phyloP scores from a whole-genome alignment of 2,113 vertebrate genomes.

The Pagrus major region DNA sequence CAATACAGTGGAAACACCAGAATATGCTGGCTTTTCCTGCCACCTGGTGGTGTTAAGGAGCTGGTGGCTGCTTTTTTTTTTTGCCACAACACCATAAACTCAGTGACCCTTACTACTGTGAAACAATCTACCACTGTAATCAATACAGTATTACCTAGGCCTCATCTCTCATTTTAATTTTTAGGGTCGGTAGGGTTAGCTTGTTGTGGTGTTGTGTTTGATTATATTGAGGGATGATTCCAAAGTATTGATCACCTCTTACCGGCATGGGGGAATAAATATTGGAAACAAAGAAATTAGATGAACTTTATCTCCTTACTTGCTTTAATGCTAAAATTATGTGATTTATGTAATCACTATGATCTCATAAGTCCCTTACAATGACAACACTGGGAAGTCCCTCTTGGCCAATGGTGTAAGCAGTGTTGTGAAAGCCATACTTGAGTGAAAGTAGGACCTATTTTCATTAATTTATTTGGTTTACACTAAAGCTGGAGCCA shows the following conservation, averaged over 20 bases:
- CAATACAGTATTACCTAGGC: neutral
- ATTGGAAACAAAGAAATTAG: neutral
- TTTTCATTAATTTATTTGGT: no score
- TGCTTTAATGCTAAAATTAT: no score
- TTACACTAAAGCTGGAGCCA: no score
- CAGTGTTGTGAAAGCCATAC: no score
- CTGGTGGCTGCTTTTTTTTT: neutral
- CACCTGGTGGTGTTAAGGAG: conserved; percentile 66
- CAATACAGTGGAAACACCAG: conserved; percentile 9
- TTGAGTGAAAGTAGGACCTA: no score
- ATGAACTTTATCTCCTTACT: no score
- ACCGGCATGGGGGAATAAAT: no score
- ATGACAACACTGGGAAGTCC: no score
- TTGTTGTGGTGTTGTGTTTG: neutral
- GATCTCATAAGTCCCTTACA: no score
- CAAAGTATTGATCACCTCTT: neutral
- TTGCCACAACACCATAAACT: neutral
- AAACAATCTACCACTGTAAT: neutral
- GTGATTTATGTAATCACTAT: no score
- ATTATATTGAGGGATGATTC: neutral
- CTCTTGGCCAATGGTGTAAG: no score
- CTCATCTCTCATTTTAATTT: neutral
- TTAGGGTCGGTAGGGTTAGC: neutral
- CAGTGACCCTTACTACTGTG: neutral
- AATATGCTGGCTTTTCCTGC: conserved; percentile 42